Conservation (phyloP, 2,888 invertebrate species). For the Deroplatys truncata region DNA sequence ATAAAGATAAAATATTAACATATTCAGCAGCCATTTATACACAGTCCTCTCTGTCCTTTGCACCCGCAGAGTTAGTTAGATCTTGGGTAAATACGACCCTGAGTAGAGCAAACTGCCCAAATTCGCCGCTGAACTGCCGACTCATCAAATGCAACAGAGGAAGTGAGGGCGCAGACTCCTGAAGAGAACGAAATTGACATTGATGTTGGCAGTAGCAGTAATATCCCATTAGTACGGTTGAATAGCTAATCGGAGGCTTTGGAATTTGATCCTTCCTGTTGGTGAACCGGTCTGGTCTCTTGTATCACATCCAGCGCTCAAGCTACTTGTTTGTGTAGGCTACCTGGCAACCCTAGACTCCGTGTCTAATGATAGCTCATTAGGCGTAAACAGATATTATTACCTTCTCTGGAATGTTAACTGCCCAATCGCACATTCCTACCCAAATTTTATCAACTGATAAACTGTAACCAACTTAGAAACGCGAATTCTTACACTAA, state of each 20-base stretch:
- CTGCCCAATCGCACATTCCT: no score
- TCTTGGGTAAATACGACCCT: no score
- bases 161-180: background rate
- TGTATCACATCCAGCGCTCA: background rate
- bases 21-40: no score
- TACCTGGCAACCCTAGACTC: background rate
- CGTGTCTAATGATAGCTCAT: background rate
- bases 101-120: no score
- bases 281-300: background rate
- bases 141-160: no score
- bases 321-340: background rate
- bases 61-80: no score
- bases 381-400: background rate
- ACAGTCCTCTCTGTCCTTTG: no score
- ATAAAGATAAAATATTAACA: no score
- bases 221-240: background rate
- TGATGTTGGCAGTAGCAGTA: background rate
- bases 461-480: no score
- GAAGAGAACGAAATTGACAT: background rate
- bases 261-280: background rate
- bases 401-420: background rate
- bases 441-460: no score
- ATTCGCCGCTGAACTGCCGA: no score
- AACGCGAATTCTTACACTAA: no score
- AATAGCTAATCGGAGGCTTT: background rate